Evolutionary conservation across 2,888 invertebrate genomes (phyloP), one percentile per base, ranked within the genome.

Genomic region (Acronicta psi): DNA sequence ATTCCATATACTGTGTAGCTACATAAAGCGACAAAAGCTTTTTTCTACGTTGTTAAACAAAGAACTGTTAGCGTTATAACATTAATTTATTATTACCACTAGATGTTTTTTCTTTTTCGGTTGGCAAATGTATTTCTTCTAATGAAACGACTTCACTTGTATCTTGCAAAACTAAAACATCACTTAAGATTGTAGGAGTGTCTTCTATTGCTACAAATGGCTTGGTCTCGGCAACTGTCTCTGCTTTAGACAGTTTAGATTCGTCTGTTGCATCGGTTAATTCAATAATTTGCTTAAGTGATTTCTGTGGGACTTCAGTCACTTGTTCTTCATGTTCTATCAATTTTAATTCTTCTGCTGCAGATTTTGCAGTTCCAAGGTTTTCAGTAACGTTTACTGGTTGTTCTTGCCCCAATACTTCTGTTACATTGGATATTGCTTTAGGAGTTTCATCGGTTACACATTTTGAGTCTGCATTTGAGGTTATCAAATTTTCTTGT

Each of bases 61-160:
- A 23, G 43, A 49, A 52, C 38, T 25, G 9, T 9, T 44, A 70
- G 43, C 40, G 18, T 18, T n/a, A 61, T 31, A 49, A 56, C 8
- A 58, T n/a, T n/a, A n/a, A n/a, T 55, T 55, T 44, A 58, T 58
- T 56, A 66, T 69, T 69, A 69, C 69, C 69, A 14, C 53, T 37
- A 13, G 40, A 11, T 18, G 34, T 41, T 13, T 36, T 50, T 9
- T 29, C 14, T 10, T 41, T n/a, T 31, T 47, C 51, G 8, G 14
- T 13, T 34, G 20, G 10, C 43, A 16, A 11, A 41, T 25, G 7
- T 10, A 2, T 18, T 43, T 51, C 42, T 36, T 52, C 42, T 23
- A 31, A 18, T 46, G 17, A 7, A 54, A 14, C 6, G 14, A 9
- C 10, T 36, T 43, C 46, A 23, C 9, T 18, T 10, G n/a, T 51